A percentile compares a stretch with the other conserved stretches of the same genome.
phyloP scores from a whole-genome alignment of 2,888 invertebrate genomes.

The Lithosia quadra region DNA sequence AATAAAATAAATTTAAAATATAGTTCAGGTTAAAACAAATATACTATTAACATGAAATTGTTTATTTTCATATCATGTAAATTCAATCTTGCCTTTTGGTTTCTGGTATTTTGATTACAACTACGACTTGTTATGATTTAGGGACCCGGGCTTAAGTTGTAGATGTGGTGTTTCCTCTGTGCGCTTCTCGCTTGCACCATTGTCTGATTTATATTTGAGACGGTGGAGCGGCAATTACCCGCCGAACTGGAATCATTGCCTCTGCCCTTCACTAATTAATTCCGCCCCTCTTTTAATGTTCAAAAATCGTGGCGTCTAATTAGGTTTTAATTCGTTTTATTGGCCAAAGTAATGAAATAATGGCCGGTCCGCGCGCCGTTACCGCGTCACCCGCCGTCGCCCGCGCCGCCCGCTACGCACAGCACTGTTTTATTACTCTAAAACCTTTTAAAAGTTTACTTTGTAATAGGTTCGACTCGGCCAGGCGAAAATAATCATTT shows the following conservation, averaged over 20 bases:
- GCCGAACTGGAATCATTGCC: constrained; percentile 83
- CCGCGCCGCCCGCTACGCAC: constrained; percentile 51
- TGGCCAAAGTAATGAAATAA: constrained; percentile 81
- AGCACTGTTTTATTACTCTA: constrained; percentile 59
- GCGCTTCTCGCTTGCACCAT: constrained; percentile 41
- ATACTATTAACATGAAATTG: too few relatives aligned
- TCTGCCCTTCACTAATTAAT: constrained; percentile 84
- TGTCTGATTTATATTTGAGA: constrained; percentile 72
- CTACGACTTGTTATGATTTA: too few relatives aligned
- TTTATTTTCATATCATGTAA: too few relatives aligned
- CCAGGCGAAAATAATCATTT: constrained; percentile 34
- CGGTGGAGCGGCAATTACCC: constrained; percentile 76
- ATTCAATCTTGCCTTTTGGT: too few relatives aligned
- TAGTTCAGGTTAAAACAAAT: too few relatives aligned
- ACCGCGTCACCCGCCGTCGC: constrained; percentile 49
- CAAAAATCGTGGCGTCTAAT: constrained; percentile 86
- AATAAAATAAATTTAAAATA: too few relatives aligned
- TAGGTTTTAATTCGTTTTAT: constrained; percentile 87
- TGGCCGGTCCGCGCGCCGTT: constrained; percentile 64
- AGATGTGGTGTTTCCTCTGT: constrained; percentile 15
- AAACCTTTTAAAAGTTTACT: constrained; percentile 54
- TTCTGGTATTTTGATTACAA: too few relatives aligned
- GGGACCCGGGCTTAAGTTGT: too few relatives aligned
- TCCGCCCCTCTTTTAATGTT: constrained; percentile 85
- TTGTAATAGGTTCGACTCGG: constrained; percentile 32